Conservation (phyloP, 2,888 invertebrate genomes). For the Andrena trimmerana region DNA sequence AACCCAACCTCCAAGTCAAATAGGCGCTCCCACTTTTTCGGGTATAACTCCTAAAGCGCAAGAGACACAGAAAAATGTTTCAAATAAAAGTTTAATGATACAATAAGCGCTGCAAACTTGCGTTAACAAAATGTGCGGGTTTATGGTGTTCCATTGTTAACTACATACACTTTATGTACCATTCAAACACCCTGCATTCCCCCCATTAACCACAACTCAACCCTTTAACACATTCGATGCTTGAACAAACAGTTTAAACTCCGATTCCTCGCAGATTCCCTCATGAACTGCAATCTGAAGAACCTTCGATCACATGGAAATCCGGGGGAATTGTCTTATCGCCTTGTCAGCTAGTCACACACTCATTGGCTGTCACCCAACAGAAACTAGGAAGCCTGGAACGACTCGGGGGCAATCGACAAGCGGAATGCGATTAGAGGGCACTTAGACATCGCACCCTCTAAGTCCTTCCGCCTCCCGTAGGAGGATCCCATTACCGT, state of each 20-base stretch:
- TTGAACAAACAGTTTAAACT: neutral
- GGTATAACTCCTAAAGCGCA: too few species aligned
- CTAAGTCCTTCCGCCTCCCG: conserved; percentile 20
- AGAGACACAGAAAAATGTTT: too few species aligned
- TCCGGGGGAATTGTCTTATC: conserved; percentile 13
- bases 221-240: neutral
- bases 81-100: too few species aligned
- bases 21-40: too few species aligned
- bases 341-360: neutral
- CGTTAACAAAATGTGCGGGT: too few species aligned
- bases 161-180: too few species aligned
- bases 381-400: conserved; percentile 21
- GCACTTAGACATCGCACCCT: conserved; percentile 55
- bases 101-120: too few species aligned
- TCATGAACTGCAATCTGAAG: neutral
- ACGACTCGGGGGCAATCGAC: conserved; percentile 49
- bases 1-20: too few species aligned
- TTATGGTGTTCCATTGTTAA: too few species aligned
- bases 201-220: neutral
- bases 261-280: neutral
- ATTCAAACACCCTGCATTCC: too few species aligned
- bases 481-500: conserved; percentile 62
- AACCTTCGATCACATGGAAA: conserved; percentile 8
- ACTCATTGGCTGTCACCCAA: conserved; percentile 6
- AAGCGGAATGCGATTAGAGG: conserved; percentile 67